A percentile compares a stretch with the other conserved stretches of the same genome.
Evolutionary conservation across 2,888 invertebrate genomes (phyloP).

Genomic region (Cheilosia variabilis): DNA sequence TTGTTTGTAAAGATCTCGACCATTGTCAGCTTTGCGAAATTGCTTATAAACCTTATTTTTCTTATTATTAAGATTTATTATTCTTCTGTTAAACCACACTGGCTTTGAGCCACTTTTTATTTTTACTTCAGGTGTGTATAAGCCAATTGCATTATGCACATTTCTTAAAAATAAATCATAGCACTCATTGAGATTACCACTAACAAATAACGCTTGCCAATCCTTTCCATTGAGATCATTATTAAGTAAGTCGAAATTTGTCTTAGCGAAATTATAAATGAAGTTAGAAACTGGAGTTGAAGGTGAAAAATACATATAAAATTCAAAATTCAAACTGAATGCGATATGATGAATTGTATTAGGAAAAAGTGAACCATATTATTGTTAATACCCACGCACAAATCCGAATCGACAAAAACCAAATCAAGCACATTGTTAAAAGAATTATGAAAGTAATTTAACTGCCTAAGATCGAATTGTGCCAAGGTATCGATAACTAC

Average conservation of each 20-base stretch:
- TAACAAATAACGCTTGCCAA: no score
- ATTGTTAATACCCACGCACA: background rate
- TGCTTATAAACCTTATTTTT: constrained; percentile 9
- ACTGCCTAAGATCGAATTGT: background rate
- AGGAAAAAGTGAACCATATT: background rate
- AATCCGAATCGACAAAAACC: background rate
- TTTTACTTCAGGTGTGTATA: background rate
- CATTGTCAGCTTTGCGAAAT: constrained; percentile 1
- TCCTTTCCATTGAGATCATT: no score
- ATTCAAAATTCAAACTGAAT: background rate
- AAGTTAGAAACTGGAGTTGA: background rate
- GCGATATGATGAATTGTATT: background rate
- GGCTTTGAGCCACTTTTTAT: background rate
- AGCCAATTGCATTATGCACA: background rate
- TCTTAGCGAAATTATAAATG: background rate
- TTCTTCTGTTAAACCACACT: background rate
- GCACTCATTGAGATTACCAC: background rate
- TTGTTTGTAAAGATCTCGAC: background rate
- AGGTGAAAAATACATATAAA: background rate
- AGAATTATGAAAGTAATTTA: background rate
- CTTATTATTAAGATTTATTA: background rate
- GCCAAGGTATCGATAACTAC: background rate
- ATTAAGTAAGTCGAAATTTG: background rate
- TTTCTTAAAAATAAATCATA: background rate
- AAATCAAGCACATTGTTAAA: background rate